These are phyloP conservation scores for Chaunax sp. DNA, from an alignment of 2,797 vertebrate genomes.

Conservation along the genomic window DNA sequence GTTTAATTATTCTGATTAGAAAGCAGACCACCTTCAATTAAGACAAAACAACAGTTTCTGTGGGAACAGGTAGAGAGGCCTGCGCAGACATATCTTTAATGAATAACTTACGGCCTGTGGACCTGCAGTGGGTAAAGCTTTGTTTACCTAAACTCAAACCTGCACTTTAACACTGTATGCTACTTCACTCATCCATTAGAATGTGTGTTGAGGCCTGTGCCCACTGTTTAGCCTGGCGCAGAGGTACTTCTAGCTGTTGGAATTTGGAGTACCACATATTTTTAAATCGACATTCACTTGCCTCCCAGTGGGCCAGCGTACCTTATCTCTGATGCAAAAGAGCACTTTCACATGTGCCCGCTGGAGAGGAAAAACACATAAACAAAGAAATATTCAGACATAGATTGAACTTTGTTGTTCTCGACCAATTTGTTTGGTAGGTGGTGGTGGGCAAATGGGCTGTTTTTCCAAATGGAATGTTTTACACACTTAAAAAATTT, in stretches of 20 bases:
- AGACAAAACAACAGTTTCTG: conserved; percentile 22
- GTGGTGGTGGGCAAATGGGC: conserved; percentile 75
- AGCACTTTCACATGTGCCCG: conserved; percentile 79
- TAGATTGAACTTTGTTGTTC: conserved; percentile 86
- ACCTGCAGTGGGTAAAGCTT: conserved; percentile 55
- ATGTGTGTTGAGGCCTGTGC: conserved; percentile 75
- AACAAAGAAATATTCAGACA: conserved; percentile 80
- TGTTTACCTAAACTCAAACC: conserved; percentile 77
- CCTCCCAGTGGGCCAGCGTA: conserved; percentile 72
- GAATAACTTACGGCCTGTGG: conserved; percentile 72
- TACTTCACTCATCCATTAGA: conserved; percentile 84
- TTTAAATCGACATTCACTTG: conserved; percentile 75
- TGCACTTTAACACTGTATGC: conserved; percentile 64
- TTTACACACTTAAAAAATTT: conserved; percentile 81
- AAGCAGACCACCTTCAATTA: conserved; percentile 35
- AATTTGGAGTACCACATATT: conserved; percentile 78
- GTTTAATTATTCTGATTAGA: conserved; percentile 50
- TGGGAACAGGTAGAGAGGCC: conserved; percentile 48
- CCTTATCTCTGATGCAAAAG: conserved; percentile 81
- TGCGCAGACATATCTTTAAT: conserved; percentile 74
- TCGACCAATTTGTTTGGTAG: conserved; percentile 78
- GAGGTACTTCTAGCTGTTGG: conserved; percentile 79
- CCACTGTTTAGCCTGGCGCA: conserved; percentile 82
- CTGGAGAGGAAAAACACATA: conserved; percentile 71
- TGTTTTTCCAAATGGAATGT: conserved; percentile 75